These are phyloP conservation scores for Campoletis raptor DNA, from an alignment of 2,888 invertebrate species.

Conservation along the genomic window DNA sequence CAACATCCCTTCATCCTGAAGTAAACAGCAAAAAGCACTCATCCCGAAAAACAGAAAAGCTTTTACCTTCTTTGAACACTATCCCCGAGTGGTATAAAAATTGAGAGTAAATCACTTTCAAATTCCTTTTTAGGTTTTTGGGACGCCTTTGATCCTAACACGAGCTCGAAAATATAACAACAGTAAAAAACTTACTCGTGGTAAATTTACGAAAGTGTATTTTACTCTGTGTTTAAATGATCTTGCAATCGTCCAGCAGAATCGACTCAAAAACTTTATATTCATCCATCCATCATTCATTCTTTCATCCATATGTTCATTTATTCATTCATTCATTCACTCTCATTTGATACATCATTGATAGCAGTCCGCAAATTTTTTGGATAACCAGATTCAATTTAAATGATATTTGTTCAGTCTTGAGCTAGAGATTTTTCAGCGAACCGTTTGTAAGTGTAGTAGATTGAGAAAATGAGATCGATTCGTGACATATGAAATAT, in stretches of 20 bases:
- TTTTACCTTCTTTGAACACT: slow-evolving; percentile 50
- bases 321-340: no score
- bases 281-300: no score
- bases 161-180: neutral
- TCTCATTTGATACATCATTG: no score
- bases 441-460: no score
- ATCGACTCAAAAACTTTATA: neutral
- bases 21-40: slow-evolving; percentile 6
- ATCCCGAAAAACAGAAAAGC: slow-evolving; percentile 35
- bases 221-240: neutral
- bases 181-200: neutral
- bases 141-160: neutral
- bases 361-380: neutral
- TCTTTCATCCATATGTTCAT: no score
- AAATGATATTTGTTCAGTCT: neutral
- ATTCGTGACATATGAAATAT: no score
- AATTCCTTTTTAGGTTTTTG: neutral
- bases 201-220: neutral
- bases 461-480: no score
- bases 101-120: neutral
- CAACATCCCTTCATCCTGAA: no score
- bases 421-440: neutral
- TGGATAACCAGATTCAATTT: neutral
- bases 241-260: neutral
- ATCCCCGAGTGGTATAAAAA: neutral